Conservation (phyloP, 2,797 vertebrate genomes). For the Pseudochromis fuscus region DNA sequence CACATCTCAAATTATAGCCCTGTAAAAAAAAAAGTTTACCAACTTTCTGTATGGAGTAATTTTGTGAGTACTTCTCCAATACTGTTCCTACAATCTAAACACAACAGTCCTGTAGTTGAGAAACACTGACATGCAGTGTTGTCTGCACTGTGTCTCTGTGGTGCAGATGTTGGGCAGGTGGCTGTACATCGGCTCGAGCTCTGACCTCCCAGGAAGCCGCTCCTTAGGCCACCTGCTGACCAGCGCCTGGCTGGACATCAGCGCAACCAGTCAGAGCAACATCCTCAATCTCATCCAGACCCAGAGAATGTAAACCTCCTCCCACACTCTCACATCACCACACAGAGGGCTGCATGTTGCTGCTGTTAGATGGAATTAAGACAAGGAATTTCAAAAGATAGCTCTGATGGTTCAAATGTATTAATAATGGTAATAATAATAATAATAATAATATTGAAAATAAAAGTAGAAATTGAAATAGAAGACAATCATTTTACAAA, state of each 20-base stretch:
- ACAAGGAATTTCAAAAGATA: not conserved
- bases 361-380: not conserved
- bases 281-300: slow-evolving; percentile 66
- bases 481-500: too few relatives aligned
- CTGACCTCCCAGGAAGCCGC: slow-evolving; percentile 76
- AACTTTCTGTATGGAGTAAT: not conserved
- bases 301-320: slow-evolving; percentile 67
- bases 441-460: too few relatives aligned
- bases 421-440: too few relatives aligned
- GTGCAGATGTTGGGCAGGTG: slow-evolving; percentile 72
- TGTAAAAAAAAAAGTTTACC: too few relatives aligned
- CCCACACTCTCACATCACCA: not conserved
- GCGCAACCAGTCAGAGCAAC: slow-evolving; percentile 54
- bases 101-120: not conserved
- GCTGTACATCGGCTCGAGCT: slow-evolving; percentile 71
- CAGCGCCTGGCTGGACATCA: slow-evolving; percentile 60
- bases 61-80: too few relatives aligned
- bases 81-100: too few relatives aligned
- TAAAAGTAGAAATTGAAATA: too few relatives aligned
- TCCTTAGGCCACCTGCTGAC: slow-evolving; percentile 63
- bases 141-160: slow-evolving; percentile 5
- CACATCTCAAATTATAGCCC: too few relatives aligned
- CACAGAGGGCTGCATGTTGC: not conserved
- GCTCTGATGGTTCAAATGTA: slow-evolving; percentile 1
- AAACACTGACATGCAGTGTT: not conserved